These are phyloP conservation scores for Paracentrotus lividus DNA, from an alignment of 53 echinoderm and acorn worm genomes.

Conservation along the genomic window DNA sequence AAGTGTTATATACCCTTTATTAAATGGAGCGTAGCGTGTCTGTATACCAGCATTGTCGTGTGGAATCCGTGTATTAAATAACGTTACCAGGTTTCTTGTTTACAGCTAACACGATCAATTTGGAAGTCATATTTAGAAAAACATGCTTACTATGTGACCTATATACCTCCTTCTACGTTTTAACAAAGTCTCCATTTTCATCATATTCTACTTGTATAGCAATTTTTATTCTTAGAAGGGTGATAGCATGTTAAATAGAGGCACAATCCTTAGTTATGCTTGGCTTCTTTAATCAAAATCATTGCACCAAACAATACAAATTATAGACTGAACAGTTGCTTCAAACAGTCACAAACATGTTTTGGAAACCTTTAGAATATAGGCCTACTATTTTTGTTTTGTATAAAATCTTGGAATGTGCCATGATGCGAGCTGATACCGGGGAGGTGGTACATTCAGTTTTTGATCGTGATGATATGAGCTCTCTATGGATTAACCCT, in stretches of 20 bases:
- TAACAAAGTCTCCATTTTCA: no score
- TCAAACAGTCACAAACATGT: no score
- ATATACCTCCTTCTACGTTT: no score
- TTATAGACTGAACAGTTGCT: no score
- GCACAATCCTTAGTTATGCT: not conserved
- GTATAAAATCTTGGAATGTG: no score
- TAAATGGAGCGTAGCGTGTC: not conserved
- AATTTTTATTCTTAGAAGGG: no score
- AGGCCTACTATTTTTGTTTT: no score
- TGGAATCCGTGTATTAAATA: conserved; percentile 35
- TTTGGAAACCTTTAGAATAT: no score
- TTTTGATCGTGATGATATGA: not conserved
- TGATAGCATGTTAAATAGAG: no score
- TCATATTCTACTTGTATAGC: no score
- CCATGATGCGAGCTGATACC: not conserved
- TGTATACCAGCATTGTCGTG: not conserved
- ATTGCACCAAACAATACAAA: no score
- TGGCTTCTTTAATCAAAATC: not conserved
- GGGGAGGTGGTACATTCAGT: not conserved
- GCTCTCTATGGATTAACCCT: conserved; percentile 8
- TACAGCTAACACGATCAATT: not conserved
- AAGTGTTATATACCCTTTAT: not conserved
- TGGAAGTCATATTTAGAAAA: not conserved
- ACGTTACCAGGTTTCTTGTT: not conserved
- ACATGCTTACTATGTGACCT: no score